Evolutionary conservation across 2,113 vertebrate species (phyloP), one percentile per base, ranked within the genome.

Genomic region (Bucco capensis): DNA sequence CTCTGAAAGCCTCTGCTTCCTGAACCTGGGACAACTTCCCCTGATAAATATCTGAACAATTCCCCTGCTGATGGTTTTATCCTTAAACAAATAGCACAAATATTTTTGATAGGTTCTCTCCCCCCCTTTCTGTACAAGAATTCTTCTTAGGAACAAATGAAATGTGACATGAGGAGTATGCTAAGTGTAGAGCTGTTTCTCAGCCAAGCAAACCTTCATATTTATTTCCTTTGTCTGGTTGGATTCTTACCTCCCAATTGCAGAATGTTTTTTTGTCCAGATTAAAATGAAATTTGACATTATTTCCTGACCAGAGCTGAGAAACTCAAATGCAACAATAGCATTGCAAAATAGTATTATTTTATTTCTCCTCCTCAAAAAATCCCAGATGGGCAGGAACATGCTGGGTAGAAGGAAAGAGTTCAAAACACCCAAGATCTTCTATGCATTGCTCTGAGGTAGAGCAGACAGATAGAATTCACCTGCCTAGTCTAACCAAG

Each of bases 141-240:
- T 2, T 21, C 10, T 12, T 50, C 8, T 38, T 54, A 33, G 61
- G 77, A 80, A 51, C 9, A 85, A 87, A 89, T 79, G 12, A 82
- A 89, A 92, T 28, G 12, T 70, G 93, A 62, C 38, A 44, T 1
- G 10, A 89, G 22, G n/a, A 51, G 21, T 31, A 8, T 74, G 46
- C 47, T 44, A 73, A 78, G 38, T 14, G n/a, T 12, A 62, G 44
- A 15, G 27, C 79, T 67, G 40, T 40, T 53, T 83, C 85, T 47
- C n/a, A 87, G 47, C 56, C 35, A 77, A 50, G 56, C 13, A 83
- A 83, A 74, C 7, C 2, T 85, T 58, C 65, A 70, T 87, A 62
- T 67, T 70, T 86, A 65, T 87, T 95, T 91, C 69, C 50, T 84
- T 91, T 89, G 47, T 30, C 42, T 91, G 77, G 22, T n/a, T 84